Percentiles rank a stretch among this genome's conserved stretches.
Evolutionary conservation across 1,140 invertebrate species (phyloP).

Genomic region (Berghia stephanieae): DNA sequence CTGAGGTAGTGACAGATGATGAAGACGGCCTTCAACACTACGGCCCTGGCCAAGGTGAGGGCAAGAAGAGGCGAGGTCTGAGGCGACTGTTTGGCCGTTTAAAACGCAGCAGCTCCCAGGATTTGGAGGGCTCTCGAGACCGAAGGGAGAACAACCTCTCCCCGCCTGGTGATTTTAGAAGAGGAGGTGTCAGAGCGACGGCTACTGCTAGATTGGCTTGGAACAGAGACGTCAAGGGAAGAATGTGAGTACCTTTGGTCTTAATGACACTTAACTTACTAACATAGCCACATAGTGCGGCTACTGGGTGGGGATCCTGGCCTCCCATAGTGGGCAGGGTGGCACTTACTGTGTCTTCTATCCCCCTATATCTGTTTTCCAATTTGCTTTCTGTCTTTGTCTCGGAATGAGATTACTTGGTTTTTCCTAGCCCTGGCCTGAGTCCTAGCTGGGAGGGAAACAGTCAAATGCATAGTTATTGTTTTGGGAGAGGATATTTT

Average conservation of each 20-base stretch:
- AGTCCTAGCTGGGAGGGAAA: too few species aligned
- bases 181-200: conserved; percentile 80
- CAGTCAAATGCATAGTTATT: too few species aligned
- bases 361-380: too few species aligned
- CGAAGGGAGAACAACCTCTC: conserved; percentile 38
- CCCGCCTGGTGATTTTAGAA: conserved; percentile 72
- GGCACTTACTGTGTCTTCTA: too few species aligned
- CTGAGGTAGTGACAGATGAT: conserved; percentile 69
- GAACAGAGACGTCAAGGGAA: conserved; percentile 64
- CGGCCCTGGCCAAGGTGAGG: conserved; percentile 45
- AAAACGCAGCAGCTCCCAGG: conserved; percentile 76
- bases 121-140: conserved; percentile 72
- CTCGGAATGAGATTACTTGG: too few species aligned
- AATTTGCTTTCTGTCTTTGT: background rate
- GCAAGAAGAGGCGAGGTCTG: conserved; percentile 69
- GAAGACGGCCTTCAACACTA: conserved; percentile 52
- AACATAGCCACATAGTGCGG: too few species aligned
- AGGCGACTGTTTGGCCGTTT: conserved; percentile 74
- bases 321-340: background rate
- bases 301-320: too few species aligned
- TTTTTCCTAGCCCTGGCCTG: too few species aligned
- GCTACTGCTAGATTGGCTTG: conserved; percentile 80
- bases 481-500: too few species aligned
- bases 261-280: too few species aligned
- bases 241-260: conserved; percentile 14